These are phyloP conservation scores for Lasius platythorax DNA, from an alignment of 2,888 invertebrate genomes.

Conservation along the genomic window DNA sequence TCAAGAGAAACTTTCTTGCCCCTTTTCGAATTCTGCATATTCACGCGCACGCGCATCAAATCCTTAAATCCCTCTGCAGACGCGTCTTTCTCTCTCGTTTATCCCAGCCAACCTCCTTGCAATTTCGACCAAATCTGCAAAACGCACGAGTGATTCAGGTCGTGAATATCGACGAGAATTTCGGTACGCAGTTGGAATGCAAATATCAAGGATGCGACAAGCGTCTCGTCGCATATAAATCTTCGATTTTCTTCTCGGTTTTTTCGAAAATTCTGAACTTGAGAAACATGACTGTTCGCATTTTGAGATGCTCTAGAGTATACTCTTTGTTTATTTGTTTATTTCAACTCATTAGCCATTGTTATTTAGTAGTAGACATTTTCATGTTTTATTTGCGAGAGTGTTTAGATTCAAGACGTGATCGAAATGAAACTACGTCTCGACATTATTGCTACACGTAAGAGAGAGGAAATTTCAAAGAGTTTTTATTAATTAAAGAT, in stretches of 20 bases:
- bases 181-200: conserved; percentile 24
- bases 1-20: background rate
- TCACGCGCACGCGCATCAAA: background rate
- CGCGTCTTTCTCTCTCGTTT: background rate
- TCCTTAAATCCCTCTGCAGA: conserved; percentile 7
- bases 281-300: background rate
- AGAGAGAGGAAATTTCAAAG: background rate
- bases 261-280: background rate
- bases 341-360: background rate
- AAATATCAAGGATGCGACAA: conserved; percentile 29
- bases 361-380: background rate
- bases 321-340: background rate
- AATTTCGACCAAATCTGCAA: conserved; percentile 41
- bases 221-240: background rate
- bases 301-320: background rate
- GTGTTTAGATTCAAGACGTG: background rate
- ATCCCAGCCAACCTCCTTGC: conserved; percentile 12
- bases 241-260: conserved; percentile 9
- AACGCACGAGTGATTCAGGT: conserved; percentile 33
- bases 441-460: background rate
- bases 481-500: background rate
- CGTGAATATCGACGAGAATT: conserved; percentile 49
- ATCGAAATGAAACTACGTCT: background rate
- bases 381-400: background rate
- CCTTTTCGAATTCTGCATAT: background rate